Conservation (phyloP, 2,888 invertebrate species). For the Phalangium opilio region DNA sequence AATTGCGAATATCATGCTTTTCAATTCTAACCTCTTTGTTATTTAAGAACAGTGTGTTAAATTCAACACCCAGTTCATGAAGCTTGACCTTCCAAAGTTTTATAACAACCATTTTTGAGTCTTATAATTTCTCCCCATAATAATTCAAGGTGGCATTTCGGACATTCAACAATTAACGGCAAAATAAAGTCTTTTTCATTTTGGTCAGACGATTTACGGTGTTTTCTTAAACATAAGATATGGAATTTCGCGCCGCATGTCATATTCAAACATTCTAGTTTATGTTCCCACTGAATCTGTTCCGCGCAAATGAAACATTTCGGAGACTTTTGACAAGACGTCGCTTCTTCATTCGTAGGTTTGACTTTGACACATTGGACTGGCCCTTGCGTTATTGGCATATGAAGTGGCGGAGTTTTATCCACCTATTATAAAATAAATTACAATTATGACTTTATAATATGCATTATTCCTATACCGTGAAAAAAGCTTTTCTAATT, state of each 20-base stretch:
- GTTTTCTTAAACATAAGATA: slow-evolving; percentile 54
- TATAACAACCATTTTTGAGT: slow-evolving; percentile 12
- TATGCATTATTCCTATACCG: too few species aligned
- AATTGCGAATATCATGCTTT: too few species aligned
- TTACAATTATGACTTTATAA: too few species aligned
- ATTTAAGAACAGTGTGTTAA: too few species aligned
- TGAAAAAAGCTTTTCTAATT: too few species aligned
- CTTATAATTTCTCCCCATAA: slow-evolving; percentile 15
- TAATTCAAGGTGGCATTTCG: slow-evolving; percentile 40
- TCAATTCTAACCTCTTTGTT: too few species aligned
- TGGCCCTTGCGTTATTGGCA: slow-evolving; percentile 59
- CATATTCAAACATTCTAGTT: slow-evolving; percentile 42
- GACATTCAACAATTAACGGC: slow-evolving; percentile 66
- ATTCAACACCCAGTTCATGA: too few species aligned
- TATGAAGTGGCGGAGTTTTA: slow-evolving; percentile 55
- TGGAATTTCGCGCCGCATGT: slow-evolving; percentile 51
- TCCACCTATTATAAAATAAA: slow-evolving; percentile 25
- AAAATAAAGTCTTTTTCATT: slow-evolving; percentile 46
- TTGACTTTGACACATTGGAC: slow-evolving; percentile 45
- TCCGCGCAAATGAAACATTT: slow-evolving; percentile 25
- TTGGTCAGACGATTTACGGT: slow-evolving; percentile 37
- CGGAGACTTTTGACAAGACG: slow-evolving; percentile 3
- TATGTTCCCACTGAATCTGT: slow-evolving; percentile 18
- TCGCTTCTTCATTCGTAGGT: slow-evolving; percentile 19
- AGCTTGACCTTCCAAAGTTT: slow-evolving; percentile 2